These are phyloP conservation scores for Tilapia sparmanii DNA, from an alignment of 2,113 vertebrate genomes.

Conservation along the genomic window DNA sequence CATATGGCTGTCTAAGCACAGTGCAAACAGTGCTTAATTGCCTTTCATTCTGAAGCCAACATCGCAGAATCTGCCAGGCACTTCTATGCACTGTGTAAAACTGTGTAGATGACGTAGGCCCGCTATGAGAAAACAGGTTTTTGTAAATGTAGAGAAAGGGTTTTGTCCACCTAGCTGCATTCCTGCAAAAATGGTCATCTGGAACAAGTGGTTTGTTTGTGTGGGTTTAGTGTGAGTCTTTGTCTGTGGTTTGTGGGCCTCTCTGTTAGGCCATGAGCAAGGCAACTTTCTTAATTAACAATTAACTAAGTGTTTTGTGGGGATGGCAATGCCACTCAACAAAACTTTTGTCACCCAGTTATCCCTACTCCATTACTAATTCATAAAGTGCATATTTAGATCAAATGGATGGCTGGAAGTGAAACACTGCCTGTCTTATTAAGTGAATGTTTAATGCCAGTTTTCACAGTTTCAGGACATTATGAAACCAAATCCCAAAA, in stretches of 20 bases:
- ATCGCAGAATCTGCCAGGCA: conserved; percentile 31
- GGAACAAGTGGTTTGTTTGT: conserved; percentile 55
- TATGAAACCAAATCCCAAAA: not conserved
- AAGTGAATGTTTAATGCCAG: not conserved
- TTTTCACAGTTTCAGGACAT: not conserved
- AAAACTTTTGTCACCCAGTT: not conserved
- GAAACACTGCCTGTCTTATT: not conserved
- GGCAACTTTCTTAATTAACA: conserved; percentile 46
- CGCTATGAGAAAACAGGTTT: conserved; percentile 12
- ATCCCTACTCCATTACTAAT: not conserved
- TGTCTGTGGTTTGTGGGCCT: conserved; percentile 47
- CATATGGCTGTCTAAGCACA: conserved; percentile 26
- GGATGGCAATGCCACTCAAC: conserved; percentile 5
- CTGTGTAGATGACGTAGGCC: conserved; percentile 5
- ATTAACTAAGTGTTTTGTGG: conserved; percentile 21
- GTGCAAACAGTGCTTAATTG: conserved; percentile 47
- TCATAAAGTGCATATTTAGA: not conserved
- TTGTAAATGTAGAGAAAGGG: conserved; percentile 25
- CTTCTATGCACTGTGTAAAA: conserved; percentile 11
- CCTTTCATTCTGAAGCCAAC: conserved; percentile 36
- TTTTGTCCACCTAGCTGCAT: conserved; percentile 63
- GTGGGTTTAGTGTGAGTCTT: conserved; percentile 46
- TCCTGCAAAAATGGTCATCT: conserved; percentile 42
- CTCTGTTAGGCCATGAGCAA: conserved; percentile 54
- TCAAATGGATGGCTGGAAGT: not conserved